Conservation (phyloP, 2,888 invertebrate species). For the Stenodera caucasica region DNA sequence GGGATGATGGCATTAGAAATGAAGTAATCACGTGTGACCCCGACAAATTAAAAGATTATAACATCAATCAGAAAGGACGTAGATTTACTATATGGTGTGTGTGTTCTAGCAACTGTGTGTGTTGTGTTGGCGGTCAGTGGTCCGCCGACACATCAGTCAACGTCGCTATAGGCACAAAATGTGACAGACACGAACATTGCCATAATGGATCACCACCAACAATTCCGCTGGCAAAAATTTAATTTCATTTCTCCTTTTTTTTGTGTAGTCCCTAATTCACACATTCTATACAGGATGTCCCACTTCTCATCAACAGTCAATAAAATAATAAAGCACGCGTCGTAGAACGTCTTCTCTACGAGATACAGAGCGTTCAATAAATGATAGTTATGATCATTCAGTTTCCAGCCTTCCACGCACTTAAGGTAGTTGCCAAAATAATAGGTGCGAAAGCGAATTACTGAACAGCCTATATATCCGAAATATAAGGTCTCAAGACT, state of each 20-base stretch:
- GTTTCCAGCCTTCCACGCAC: too few species aligned
- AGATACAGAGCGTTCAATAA: too few species aligned
- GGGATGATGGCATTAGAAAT: slow-evolving; percentile 19
- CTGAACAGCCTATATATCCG: too few species aligned
- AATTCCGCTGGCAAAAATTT: slow-evolving; percentile 40
- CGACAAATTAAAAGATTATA: slow-evolving; percentile 36
- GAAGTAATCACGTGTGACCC: slow-evolving; percentile 34
- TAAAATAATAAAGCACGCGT: too few species aligned
- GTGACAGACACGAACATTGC: slow-evolving; percentile 48
- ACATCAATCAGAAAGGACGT: slow-evolving; percentile 35
- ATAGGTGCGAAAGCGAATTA: too few species aligned
- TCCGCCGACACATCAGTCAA: slow-evolving; percentile 45
- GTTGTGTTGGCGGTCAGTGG: slow-evolving; percentile 37
- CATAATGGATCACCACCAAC: slow-evolving; percentile 48
- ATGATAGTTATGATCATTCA: too few species aligned
- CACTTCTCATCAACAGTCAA: too few species aligned
- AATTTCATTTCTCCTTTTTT: slow-evolving; percentile 36
- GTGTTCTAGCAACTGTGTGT: slow-evolving; percentile 10
- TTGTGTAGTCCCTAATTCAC: slow-evolving; percentile 19
- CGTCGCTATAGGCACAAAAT: slow-evolving; percentile 39
- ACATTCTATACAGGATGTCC: too few species aligned
- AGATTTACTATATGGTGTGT: slow-evolving; percentile 13
- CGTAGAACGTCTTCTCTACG: too few species aligned
- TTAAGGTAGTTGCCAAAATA: too few species aligned
- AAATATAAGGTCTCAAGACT: too few species aligned